Evolutionary conservation across 2,113 vertebrate genomes (phyloP), one percentile per base, ranked within the genome.

Genomic region (Redunca redunca): DNA sequence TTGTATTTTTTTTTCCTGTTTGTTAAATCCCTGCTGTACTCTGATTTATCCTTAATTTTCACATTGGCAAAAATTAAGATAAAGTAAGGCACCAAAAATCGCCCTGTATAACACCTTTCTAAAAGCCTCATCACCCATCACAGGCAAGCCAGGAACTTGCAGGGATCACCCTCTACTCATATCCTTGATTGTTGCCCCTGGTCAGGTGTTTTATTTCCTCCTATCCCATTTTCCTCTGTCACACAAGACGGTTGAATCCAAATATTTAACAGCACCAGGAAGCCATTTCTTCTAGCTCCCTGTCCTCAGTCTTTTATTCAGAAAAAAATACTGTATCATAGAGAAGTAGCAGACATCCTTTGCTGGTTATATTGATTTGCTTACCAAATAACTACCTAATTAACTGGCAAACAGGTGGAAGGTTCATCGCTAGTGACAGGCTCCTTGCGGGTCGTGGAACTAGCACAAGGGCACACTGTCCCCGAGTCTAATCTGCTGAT

Each of bases 11-110:
- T 96, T 94, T 62, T 98, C 98, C 98, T 98, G 97, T 97, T 98
- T 98, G 98, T 98, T 98, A 99, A 98, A 99, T 99, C 99, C 99
- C 99, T 99, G 98, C 98, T 99, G 97, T 98, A 98, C 98, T 98
- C 97, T 94, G 98, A 98, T 98, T 99, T 98, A 98, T 98, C 98
- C 98, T 99, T 99, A 99, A 99, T 99, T 99, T 99, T 99, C 98
- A 99, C 98, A 19, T 11, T 98, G 98, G 99, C 98, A 99, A 99
- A 99, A 99, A 99, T 99, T 99, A 99, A 99, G 99, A 99, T 98
- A 98, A 99, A 98, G 97, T 99, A 99, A 99, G 99, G 99, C 99
- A 99, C 99, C 99, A 98, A 98, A 99, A 98, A 98, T 99, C 98
- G 98, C 98, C 98, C 98, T 98, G 98, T 98, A 43, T 96, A 94